Base-by-base conservation (phyloP, 2,888 invertebrate genomes). In the Amiota communis region DNA sequence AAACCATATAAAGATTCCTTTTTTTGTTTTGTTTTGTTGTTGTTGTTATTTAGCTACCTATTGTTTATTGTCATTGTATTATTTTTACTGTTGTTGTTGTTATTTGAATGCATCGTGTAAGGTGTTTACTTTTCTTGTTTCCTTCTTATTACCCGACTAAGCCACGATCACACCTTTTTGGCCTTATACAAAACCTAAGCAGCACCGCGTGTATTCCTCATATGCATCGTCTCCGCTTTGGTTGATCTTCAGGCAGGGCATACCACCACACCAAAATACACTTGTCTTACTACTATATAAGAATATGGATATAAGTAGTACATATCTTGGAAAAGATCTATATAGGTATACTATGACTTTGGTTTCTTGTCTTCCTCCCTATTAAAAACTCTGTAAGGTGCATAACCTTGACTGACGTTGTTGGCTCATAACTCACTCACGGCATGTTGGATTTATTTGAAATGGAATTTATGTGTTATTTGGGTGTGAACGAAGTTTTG, bases 361-460 rank as follows among this genome's bases (percentile, higher is more conserved):
- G 36, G 36, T 36, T 36, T 36, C 36, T 36, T 36, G 36, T 36
- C 36, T 36, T 36, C 6, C 36, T 36, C 36, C 36, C 36, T 23
- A 23, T 23, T 3, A 23, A 23, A 23, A 23, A 57, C 57, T 11
- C 57, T 59, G 59, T 65, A 49, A 65, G 65, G 48, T 48, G 65
- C 17, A 20, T 48, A 48, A 10, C 65, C 48, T 46, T 48, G 15
- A 15, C 65, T 83, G 85, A 80, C 83, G 79, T 81, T 75, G 20
- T 73, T 75, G 80, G 75, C 84, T 84, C 84, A 85, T 83, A 83
- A 83, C 84, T 83, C 86, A 83, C 83, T 85, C 85, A 84, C 76
- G 81, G 85, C 83, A 83, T 81, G 84, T 81, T 82, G 84, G 78
- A 81, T 79, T 84, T 85, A 84, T 84, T 85, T 80, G 82, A 84